Base-by-base conservation (phyloP, 1,140 invertebrate species). In the Mercenaria mercenaria region DNA sequence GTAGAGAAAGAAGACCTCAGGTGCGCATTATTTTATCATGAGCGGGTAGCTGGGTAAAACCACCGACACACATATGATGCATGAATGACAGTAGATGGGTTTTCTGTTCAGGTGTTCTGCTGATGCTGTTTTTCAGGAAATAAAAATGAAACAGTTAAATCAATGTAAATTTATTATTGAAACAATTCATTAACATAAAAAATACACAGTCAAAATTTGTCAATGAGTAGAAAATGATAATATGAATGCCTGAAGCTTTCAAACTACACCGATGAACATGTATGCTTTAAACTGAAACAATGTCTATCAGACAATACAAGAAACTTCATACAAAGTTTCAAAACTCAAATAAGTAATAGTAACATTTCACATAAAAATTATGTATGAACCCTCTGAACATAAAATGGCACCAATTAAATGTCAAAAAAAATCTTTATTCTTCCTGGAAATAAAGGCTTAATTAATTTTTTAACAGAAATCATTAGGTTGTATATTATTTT, bases 91-190 rank as follows among this genome's bases (percentile, higher is more conserved):
- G n/a, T n/a, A n/a, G n/a, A n/a, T n/a, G n/a, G n/a, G n/a, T n/a
- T n/a, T n/a, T n/a, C n/a, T n/a, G n/a, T n/a, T n/a, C n/a, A n/a
- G n/a, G n/a, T n/a, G n/a, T n/a, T n/a, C n/a, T n/a, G n/a, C n/a
- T n/a, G n/a, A n/a, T n/a, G n/a, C n/a, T n/a, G n/a, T n/a, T n/a
- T n/a, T n/a, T n/a, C n/a, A n/a, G n/a, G n/a, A 10, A 18, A 64
- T 1, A 64, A 8, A 29, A 26, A 64, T 64, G 29, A 64, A 64
- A 64, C n/a, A 64, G 23, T 81, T 89, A 84, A 89, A 83, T 89
- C 88, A 89, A 83, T 89, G 81, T 89, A 83, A 77, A 89, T 89
- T 89, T 89, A 89, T 89, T 89, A 89, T 76, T 74, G 88, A 89
- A 89, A 89, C 88, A 89, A 89, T 83, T 76, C 88, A 74, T 89